These are phyloP conservation scores for Cyprinodon variegatus DNA, from an alignment of 2,113 vertebrate species.

Conservation along the genomic window DNA sequence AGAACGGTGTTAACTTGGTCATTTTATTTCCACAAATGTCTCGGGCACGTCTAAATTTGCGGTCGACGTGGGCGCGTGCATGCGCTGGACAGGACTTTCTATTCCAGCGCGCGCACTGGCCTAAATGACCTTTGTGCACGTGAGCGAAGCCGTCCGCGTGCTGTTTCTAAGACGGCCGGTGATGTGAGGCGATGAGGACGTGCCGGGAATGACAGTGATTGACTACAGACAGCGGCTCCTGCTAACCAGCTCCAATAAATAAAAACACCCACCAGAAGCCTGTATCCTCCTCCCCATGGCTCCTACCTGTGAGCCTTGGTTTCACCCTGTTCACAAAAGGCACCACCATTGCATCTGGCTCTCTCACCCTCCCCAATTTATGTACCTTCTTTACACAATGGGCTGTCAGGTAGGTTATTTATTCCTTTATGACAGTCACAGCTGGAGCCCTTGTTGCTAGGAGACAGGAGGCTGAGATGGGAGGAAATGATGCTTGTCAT, in stretches of 20 bases:
- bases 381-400: constrained; percentile 43
- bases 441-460: constrained; percentile 66
- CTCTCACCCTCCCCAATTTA: background rate
- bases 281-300: background rate
- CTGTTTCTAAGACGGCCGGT: constrained; percentile 33
- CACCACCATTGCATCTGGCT: constrained; percentile 23
- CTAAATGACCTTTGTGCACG: constrained; percentile 60
- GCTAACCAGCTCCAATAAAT: constrained; percentile 3
- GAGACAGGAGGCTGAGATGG: constrained; percentile 60
- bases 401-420: constrained; percentile 64
- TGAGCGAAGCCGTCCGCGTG: constrained; percentile 25
- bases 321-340: constrained; percentile 35
- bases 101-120: constrained; percentile 23
- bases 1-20: constrained; percentile 7
- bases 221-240: constrained; percentile 56
- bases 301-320: constrained; percentile 33
- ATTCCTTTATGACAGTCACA: constrained; percentile 62
- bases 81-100: constrained; percentile 15
- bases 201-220: constrained; percentile 75
- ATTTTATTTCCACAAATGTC: constrained; percentile 7
- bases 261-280: constrained; percentile 21
- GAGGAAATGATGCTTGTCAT: constrained; percentile 48
- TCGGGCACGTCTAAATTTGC: background rate
- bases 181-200: constrained; percentile 57
- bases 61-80: background rate